Base-by-base conservation (phyloP, 2,113 vertebrate genomes). In the Ageneiosus marmoratus region DNA sequence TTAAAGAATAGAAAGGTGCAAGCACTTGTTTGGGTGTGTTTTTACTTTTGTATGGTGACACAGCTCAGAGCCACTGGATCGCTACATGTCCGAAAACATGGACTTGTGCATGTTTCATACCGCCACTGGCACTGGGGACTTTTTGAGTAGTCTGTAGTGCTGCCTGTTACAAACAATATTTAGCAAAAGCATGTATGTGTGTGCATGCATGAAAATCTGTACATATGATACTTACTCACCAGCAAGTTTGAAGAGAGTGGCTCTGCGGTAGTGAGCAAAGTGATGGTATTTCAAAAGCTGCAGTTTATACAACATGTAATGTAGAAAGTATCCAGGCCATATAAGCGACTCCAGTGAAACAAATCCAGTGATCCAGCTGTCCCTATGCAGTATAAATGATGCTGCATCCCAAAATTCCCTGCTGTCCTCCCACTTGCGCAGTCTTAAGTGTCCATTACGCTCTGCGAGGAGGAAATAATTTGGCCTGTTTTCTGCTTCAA, bases 51-150 rank as follows among this genome's bases (percentile, higher is more conserved):
- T 82, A 97, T 93, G 15, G 89, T 89, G 80, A 53, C 85, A 89
- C 98, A 99, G 77, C 85, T 92, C 79, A 93, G 86, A n/a, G 95
- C 95, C 22, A 62, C 70, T 0, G 97, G 97, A 88, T 99, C 96
- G 27, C 94, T 95, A 93, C 98, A 99, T 60, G 97, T 97, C 89
- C 89, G 95, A 92, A 97, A 98, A 89, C 98, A 99, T 48, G 97
- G 96, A 75, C 92, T 95, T 83, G 92, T 84, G 69, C 98, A 99
- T 72, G 95, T 90, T 79, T 98, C 96, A 1, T 98, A 98, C 77
- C 76, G 93, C 98, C 98, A 99, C 86, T 98, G 96, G 80, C 97
- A 99, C 0, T 87, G 83, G 41, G 96, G 94, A 86, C 81, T 93
- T 5, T 93, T 89, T 3, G 80, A 86, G 82, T 90, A 79, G 1